Conservation (phyloP, 1,140 invertebrate genomes). For the Dolichoris vasculosae region DNA sequence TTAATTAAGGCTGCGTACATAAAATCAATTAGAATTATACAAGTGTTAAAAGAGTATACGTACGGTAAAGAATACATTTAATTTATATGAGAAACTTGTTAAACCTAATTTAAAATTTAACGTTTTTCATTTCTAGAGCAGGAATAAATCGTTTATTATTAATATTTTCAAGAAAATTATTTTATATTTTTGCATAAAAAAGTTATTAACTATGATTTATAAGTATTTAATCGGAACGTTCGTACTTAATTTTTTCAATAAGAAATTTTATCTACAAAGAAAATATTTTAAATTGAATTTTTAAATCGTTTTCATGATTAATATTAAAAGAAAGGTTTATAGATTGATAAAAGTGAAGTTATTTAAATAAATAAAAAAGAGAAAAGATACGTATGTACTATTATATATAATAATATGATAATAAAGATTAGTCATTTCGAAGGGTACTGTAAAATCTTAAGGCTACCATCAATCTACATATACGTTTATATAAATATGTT, state of each 20-base stretch:
- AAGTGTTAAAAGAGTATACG: neutral
- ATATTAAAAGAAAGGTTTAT: neutral
- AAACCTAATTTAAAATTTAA: neutral
- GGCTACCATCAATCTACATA: no score
- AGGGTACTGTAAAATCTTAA: no score
- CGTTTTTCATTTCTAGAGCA: neutral
- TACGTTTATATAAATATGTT: no score
- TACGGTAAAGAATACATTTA: neutral
- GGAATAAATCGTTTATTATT: neutral
- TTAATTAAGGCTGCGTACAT: neutral
- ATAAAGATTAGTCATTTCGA: neutral
- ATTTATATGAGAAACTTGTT: neutral
- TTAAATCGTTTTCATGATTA: neutral
- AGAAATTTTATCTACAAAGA: no score
- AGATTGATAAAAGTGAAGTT: no score
- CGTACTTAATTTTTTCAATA: no score
- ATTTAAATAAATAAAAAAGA: no score
- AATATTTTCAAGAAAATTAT: neutral
- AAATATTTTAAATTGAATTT: neutral
- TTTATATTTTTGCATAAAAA: neutral
- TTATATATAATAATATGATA: neutral
- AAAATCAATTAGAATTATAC: neutral
- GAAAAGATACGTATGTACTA: neutral
- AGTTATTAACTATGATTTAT: neutral
- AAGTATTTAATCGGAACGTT: no score